Evolutionary conservation across 2,888 invertebrate species (phyloP), one percentile per base, ranked within the genome.

Genomic region (Ophonus ardosiacus): DNA sequence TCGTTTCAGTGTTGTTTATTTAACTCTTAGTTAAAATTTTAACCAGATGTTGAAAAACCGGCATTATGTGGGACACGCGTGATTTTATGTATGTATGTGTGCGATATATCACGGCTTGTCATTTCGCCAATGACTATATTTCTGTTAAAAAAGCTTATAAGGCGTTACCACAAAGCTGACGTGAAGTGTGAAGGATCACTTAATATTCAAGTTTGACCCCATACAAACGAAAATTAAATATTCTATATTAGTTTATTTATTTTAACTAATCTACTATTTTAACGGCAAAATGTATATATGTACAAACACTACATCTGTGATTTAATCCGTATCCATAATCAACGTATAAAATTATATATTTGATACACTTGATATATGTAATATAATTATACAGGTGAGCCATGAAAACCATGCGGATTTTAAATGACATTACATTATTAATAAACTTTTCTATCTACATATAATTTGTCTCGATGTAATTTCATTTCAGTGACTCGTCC

Each of bases 241-340:
- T 68, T 68, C 65, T 81, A 68, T 81, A 81, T 81, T 56, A 68
- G 38, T 81, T 68, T 81, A 81, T 81, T 68, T 81, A 81, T 81
- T 68, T 43, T 51, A 65, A 31, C 65, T 81, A 81, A 8, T 81
- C 65, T 81, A 81, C 17, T 40, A 81, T 81, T 81, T 40, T 43
- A 81, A 81, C 81, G 68, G 43, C 68, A 56, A 81, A 63, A 68
- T 81, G n/a, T 57, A 74, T 76, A 10, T 81, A 81, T 81, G 68
- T 81, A 81, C 81, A 81, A 81, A 81, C 68, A 81, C 81, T 81
- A 68, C 71, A 43, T 81, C 51, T 43, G 38, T 40, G 21, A 81
- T 65, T 68, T 68, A 81, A 43, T 68, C 56, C 56, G 65, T 81
- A 68, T 65, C 40, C 51, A 63, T 81, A 81, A 81, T 81, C 65